Evolutionary conservation across 2,888 invertebrate species (phyloP).

Genomic region (Aphrophora alni): DNA sequence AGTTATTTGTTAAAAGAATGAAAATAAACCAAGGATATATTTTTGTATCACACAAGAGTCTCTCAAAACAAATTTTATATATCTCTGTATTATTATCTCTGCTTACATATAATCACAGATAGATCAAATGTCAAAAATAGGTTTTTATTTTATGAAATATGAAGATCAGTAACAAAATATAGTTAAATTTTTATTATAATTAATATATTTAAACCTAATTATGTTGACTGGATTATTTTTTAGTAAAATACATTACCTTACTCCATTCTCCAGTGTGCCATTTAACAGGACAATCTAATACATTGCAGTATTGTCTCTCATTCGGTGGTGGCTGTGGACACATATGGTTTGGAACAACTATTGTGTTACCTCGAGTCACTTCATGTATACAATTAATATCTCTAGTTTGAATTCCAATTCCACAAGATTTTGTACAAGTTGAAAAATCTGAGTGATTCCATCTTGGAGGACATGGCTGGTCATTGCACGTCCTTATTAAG

Average conservation of each 20-base stretch:
- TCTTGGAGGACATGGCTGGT: conserved; percentile 93
- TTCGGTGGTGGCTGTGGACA: conserved; percentile 91
- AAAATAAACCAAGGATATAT: too few relatives aligned
- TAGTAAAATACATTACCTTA: conserved; percentile 59
- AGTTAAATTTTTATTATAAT: neutral
- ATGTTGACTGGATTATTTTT: neutral
- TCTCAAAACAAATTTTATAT: too few relatives aligned
- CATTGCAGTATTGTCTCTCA: conserved; percentile 90
- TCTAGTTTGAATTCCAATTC: conserved; percentile 90
- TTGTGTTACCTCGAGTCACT: conserved; percentile 86
- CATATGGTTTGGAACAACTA: conserved; percentile 92
- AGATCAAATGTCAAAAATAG: too few relatives aligned
- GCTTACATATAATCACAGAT: too few relatives aligned
- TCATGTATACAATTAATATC: conserved; percentile 89
- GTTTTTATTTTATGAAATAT: too few relatives aligned
- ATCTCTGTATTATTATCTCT: too few relatives aligned
- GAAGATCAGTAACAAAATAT: neutral
- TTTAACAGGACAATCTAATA: conserved; percentile 88
- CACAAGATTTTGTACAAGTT: conserved; percentile 91
- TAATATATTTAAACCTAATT: neutral
- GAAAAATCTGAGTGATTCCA: conserved; percentile 66
- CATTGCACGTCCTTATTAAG: conserved; percentile 89
- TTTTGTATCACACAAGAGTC: too few relatives aligned
- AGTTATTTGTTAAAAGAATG: too few relatives aligned
- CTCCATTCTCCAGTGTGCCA: conserved; percentile 92